Percentiles rank a stretch among this genome's conserved stretches.
These are phyloP conservation scores for Clivina fossor DNA, from an alignment of 2,888 invertebrate genomes.

Conservation along the genomic window DNA sequence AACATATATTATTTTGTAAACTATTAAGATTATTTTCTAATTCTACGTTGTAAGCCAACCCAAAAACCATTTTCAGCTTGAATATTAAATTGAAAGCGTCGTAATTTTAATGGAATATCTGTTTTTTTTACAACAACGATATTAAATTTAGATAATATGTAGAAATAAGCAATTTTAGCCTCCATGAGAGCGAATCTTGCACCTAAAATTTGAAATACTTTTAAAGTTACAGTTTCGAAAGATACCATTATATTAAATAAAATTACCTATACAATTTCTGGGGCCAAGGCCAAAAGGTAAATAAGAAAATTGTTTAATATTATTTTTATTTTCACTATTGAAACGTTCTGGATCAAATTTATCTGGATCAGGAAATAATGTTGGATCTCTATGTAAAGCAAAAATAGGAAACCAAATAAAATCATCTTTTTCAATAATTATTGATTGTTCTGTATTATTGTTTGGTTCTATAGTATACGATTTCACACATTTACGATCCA, in stretches of 20 bases:
- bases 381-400: slow-evolving; percentile 45
- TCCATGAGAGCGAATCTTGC: slow-evolving; percentile 49
- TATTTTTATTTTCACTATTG: slow-evolving; percentile 22
- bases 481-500: slow-evolving; percentile 42
- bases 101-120: slow-evolving; percentile 43
- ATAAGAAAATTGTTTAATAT: slow-evolving; percentile 26
- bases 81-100: slow-evolving; percentile 41
- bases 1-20: too few species aligned
- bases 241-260: too few species aligned
- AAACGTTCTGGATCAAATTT: slow-evolving; percentile 49
- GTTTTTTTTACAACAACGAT: slow-evolving; percentile 46
- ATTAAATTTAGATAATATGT: slow-evolving; percentile 46
- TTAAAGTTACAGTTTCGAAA: too few species aligned
- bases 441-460: slow-evolving; percentile 35
- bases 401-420: slow-evolving; percentile 41
- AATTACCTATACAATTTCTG: slow-evolving; percentile 33
- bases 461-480: slow-evolving; percentile 40
- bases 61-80: slow-evolving; percentile 45
- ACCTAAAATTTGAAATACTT: too few species aligned
- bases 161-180: slow-evolving; percentile 45
- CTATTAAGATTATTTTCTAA: too few species aligned
- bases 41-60: slow-evolving; percentile 43
- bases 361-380: slow-evolving; percentile 45
- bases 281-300: slow-evolving; percentile 29
- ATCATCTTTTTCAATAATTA: slow-evolving; percentile 38